Base-by-base conservation (phyloP, 2,797 vertebrate genomes). In the Orestias chungarensis region DNA sequence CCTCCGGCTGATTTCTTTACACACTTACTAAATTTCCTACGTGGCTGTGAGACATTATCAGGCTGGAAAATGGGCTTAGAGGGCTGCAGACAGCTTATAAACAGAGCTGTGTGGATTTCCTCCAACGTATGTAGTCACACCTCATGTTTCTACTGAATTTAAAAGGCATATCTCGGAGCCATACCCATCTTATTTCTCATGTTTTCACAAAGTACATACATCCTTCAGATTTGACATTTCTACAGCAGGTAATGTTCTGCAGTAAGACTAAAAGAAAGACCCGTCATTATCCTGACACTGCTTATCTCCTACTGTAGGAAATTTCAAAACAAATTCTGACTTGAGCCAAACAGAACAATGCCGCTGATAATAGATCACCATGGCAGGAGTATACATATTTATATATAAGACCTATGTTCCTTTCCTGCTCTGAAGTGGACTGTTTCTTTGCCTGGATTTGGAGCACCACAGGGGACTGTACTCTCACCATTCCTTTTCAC, bases 21-120 rank as follows among this genome's bases (percentile, higher is more conserved):
- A 64, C 82, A 83, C 79, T 85, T 68, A 69, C 86, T 80, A 84
- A 76, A 89, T 89, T 85, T 92, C 82, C 86, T 88, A 79, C 76
- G 65, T 82, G 87, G 82, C 88, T 90, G 79, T 89, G 82, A 88
- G 88, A 90, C 87, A 90, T 91, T 88, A 93, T 90, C 82, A 75
- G 75, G 52, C 81, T 93, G 91, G 90, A 93, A 94, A 94, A 87
- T 91, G 82, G 90, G 86, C 82, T 79, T 75, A 73, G 64, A 82
- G 46, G 27, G 49, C 52, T 54, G 27, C 14, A 29, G 27, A 54
- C 14, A 17, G 52, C 52, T 54, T 54, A 25, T 27, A 54, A 18
- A 54, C 14, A 29, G 52, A 54, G 1, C 6, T 54, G 10, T 52
- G 52, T 54, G 25, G 52, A 15, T 15, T 27, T 29, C 14, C 52